Evolutionary conservation across 2,113 vertebrate genomes (phyloP), one percentile per base, ranked within the genome.

Genomic region (Myotis brandtii): DNA sequence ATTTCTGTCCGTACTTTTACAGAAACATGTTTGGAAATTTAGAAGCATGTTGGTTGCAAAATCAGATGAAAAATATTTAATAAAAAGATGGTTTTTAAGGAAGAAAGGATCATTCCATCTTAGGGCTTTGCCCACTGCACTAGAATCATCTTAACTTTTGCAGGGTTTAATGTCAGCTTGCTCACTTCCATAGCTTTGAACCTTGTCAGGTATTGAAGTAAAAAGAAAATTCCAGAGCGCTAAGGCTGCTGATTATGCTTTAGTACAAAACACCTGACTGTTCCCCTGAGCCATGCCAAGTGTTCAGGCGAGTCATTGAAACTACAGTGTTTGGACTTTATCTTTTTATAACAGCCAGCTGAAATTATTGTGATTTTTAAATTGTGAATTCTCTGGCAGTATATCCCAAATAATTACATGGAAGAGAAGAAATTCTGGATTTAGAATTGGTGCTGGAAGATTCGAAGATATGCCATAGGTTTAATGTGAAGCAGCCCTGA

Each of bases 261-360:
- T 89, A 48, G 6, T 27, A 72, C 25, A 64, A 40, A 86, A 94
- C 56, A 81, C 25, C 34, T 86, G 94, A 80, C 84, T 37, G 91
- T 14, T 56, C 62, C 48, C 59, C 16, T 21, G 34, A 93, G 48
- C 83, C 9, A 5, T 23, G 48, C 54, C 27, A 54, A 9, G 11
- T 81, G n/a, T 89, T 88, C 14, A 23, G 20, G 17, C 59, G 11
- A 75, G 43, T 95, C 86, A 76, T 16, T 81, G 43, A 84, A 96
- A 64, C 40, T 50, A 50, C 2, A 85, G 48, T 30, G 27, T 79
- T 20, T 67, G 89, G 66, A 81, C 59, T 83, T 91, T 37, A 81
- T 59, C 46, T 12, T 89, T 89, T 89, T 40, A 40, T 8, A 25
- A 13, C 34, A 67, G 73, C 34, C 69, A 72, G 30, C 18, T 77